Conservation (phyloP, 1,140 invertebrate genomes). For the Physella acuta region DNA sequence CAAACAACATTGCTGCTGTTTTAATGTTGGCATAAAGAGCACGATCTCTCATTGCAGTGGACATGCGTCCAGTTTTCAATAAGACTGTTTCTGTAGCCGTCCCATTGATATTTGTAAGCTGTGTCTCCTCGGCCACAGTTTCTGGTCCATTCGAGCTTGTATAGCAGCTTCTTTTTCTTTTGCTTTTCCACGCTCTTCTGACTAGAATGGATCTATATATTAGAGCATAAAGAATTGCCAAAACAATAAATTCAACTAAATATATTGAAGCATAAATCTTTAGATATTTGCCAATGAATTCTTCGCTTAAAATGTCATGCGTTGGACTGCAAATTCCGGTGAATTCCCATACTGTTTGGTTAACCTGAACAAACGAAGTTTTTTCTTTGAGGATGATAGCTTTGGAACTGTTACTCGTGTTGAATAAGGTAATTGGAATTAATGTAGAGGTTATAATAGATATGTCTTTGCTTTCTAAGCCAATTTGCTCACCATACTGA, state of each 20-base stretch:
- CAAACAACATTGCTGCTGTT: constrained; percentile 53
- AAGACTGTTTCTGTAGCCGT: constrained; percentile 6
- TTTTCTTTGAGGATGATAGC: too few relatives aligned
- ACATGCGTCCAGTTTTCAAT: constrained; percentile 2
- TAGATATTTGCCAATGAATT: constrained; percentile 38
- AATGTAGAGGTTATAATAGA: background rate
- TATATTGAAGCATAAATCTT: constrained; percentile 47
- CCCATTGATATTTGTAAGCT: constrained; percentile 35
- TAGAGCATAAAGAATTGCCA: constrained; percentile 47
- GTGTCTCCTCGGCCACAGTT: constrained; percentile 30
- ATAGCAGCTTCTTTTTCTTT: constrained; percentile 36
- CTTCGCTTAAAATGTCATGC: constrained; percentile 26
- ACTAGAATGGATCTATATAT: constrained; percentile 48
- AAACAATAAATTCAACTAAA: constrained; percentile 41
- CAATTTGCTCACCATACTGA: too few relatives aligned
- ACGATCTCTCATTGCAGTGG: constrained; percentile 33
- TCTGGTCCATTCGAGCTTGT: constrained; percentile 19
- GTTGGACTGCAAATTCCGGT: background rate
- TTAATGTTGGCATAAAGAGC: constrained; percentile 49
- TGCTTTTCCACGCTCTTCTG: constrained; percentile 39
- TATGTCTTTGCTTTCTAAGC: background rate
- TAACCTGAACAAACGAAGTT: too few relatives aligned
- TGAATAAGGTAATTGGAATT: background rate
- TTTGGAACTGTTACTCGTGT: background rate
- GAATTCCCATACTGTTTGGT: background rate